phyloP scores from a whole-genome alignment of 1,140 invertebrate species.

The Acromyrmex charruanus region DNA sequence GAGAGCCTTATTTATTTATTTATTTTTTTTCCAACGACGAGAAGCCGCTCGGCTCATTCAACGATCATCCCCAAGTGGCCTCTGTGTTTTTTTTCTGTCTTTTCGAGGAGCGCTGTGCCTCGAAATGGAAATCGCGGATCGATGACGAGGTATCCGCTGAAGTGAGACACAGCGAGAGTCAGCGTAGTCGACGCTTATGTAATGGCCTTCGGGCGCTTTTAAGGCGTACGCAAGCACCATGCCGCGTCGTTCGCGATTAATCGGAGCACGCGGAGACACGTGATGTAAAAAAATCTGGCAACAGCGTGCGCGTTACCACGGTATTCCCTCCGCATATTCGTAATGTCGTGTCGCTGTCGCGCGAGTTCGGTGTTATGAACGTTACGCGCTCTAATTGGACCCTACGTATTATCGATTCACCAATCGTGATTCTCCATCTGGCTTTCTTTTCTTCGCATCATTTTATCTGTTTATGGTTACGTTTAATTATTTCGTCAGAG shows the following conservation, averaged over 20 bases:
- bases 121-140: constrained; percentile 52
- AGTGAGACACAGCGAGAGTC: constrained; percentile 16
- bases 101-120: not conserved
- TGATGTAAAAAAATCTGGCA: constrained; percentile 71
- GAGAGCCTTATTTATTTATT: not conserved
- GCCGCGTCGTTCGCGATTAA: constrained; percentile 59
- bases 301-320: constrained; percentile 49
- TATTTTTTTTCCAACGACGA: not conserved
- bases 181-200: constrained; percentile 56
- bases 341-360: constrained; percentile 42
- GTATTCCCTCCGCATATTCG: constrained; percentile 42
- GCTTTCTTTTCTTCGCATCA: not conserved
- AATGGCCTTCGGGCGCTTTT: constrained; percentile 63
- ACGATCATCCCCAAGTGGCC: not conserved
- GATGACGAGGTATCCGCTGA: constrained; percentile 40
- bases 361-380: constrained; percentile 46
- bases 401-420: constrained; percentile 33
- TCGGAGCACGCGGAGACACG: constrained; percentile 66
- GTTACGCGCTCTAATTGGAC: constrained; percentile 66
- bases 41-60: not conserved
- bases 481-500: constrained; percentile 16
- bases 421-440: constrained; percentile 45
- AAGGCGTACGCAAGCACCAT: constrained; percentile 64
- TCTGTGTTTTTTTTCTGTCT: not conserved
- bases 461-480: constrained; percentile 13